phyloP scores from a whole-genome alignment of 1,140 invertebrate genomes.

The Diabrotica virgifera region DNA sequence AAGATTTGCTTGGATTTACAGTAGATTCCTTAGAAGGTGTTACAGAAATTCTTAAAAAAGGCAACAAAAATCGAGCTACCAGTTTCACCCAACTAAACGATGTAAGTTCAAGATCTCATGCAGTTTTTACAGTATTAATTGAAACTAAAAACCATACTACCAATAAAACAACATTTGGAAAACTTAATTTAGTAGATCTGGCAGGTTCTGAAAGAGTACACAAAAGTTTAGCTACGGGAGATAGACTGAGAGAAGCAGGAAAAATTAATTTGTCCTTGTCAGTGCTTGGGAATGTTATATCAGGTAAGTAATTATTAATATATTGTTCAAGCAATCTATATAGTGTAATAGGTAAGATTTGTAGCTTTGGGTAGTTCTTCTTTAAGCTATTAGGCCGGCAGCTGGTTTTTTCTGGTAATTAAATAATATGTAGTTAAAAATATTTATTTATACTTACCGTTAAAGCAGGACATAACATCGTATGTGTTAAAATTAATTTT shows the following conservation, averaged over 20 bases:
- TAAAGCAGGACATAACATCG: too few species aligned
- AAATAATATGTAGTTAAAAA: too few species aligned
- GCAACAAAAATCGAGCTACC: conserved; percentile 81
- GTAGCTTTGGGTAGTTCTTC: too few species aligned
- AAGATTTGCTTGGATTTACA: conserved; percentile 41
- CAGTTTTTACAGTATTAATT: conserved; percentile 92
- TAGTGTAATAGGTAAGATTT: too few species aligned
- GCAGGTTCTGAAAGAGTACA: conserved; percentile 96
- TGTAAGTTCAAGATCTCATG: conserved; percentile 91
- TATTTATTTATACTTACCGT: too few species aligned
- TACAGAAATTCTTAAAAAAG: conserved; percentile 79
- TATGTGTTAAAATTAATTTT: too few species aligned
- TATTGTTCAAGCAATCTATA: too few species aligned
- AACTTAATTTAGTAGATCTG: conserved; percentile 93
- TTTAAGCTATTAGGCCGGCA: too few species aligned
- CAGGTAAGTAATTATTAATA: background rate
- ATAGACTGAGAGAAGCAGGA: conserved; percentile 87
- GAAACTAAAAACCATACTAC: conserved; percentile 77
- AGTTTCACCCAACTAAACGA: conserved; percentile 94
- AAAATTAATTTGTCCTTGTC: conserved; percentile 95
- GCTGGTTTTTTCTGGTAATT: too few species aligned
- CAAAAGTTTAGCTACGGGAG: conserved; percentile 87
- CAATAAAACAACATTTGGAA: conserved; percentile 89
- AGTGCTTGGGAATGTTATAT: conserved; percentile 89
- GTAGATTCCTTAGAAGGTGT: conserved; percentile 76